Percentiles rank a stretch among this genome's conserved stretches.
Evolutionary conservation across 2,113 vertebrate species (phyloP).

Genomic region (Proterorhinus semilunaris): DNA sequence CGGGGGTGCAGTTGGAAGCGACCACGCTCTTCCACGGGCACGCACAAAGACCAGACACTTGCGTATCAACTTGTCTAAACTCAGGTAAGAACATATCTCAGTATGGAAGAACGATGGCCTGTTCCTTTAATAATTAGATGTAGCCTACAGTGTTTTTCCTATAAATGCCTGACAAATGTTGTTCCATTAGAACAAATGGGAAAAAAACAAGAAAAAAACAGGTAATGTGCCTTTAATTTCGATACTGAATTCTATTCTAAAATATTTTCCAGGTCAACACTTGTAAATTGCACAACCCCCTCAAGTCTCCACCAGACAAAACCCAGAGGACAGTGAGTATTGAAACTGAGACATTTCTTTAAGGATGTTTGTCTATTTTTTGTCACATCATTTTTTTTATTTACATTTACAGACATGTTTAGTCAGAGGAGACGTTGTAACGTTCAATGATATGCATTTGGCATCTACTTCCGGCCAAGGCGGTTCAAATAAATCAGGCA

Average conservation of each 20-base stretch:
- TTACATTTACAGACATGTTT: conserved; percentile 35
- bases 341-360: neutral
- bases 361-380: neutral
- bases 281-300: conserved; percentile 65
- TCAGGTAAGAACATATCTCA: no score
- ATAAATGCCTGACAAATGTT: no score
- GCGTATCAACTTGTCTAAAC: no score
- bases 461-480: neutral
- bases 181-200: no score
- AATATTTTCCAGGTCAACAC: conserved; percentile 62
- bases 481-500: neutral
- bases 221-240: no score
- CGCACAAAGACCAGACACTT: no score
- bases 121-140: no score
- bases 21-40: no score
- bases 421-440: conserved; percentile 22
- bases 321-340: conserved; percentile 58
- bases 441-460: conserved; percentile 11
- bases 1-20: no score
- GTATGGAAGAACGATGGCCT: no score
- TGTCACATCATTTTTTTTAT: neutral
- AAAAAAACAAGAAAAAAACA: no score
- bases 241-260: neutral
- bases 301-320: conserved; percentile 50
- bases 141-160: no score